phyloP scores from a whole-genome alignment of 2,888 invertebrate genomes.

The Drosophila anceps region DNA sequence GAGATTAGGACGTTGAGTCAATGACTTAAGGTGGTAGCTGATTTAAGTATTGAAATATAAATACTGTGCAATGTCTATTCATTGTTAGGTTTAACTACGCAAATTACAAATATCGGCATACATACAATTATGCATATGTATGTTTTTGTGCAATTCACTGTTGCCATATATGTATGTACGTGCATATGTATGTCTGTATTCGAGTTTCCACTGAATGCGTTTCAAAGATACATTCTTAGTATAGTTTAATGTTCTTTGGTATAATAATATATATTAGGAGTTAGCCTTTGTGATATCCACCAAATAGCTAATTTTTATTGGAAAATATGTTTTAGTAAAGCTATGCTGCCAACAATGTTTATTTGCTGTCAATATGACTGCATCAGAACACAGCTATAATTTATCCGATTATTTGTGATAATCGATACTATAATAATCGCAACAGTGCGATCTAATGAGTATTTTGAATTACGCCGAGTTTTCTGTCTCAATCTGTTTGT shows the following conservation, averaged over 20 bases:
- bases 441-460: background rate
- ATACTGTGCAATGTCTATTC: background rate
- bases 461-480: background rate
- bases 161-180: background rate
- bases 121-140: background rate
- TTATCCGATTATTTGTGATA: background rate
- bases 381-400: no score
- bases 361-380: background rate
- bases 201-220: slow-evolving; percentile 8
- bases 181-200: no score
- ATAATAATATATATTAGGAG: background rate
- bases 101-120: background rate
- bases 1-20: background rate
- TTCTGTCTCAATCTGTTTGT: slow-evolving; percentile 1
- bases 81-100: background rate
- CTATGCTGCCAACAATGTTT: background rate
- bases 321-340: no score
- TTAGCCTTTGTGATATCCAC: background rate
- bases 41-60: background rate
- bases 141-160: background rate
- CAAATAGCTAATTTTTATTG: background rate
- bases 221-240: background rate
- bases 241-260: no score
- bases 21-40: background rate
- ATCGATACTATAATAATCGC: background rate